These are phyloP conservation scores for Sebastes elongatus DNA, from an alignment of 2,797 vertebrate species.

Conservation along the genomic window DNA sequence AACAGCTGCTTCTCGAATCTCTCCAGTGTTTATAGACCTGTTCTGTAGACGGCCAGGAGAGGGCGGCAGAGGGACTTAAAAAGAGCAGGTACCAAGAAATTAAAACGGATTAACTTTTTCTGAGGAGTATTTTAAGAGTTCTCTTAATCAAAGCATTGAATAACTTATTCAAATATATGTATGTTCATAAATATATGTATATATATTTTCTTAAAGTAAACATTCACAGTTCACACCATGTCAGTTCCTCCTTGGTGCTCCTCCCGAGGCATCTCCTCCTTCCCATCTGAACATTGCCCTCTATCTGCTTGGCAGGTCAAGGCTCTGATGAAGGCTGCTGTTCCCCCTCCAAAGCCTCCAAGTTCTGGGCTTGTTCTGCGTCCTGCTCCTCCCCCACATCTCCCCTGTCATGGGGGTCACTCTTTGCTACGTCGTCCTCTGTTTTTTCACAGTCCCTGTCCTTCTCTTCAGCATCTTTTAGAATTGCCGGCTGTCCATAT, in stretches of 20 bases:
- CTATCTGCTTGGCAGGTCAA: not conserved
- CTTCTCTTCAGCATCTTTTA: conserved; percentile 36
- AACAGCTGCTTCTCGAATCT: conserved; percentile 41
- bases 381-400: conserved; percentile 29
- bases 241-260: conserved; percentile 8
- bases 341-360: conserved; percentile 41
- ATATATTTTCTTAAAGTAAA: conserved; percentile 17
- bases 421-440: conserved; percentile 33
- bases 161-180: conserved; percentile 40
- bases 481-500: not conserved
- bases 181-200: not conserved
- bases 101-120: not conserved
- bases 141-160: conserved; percentile 43
- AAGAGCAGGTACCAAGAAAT: conserved; percentile 20
- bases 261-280: conserved; percentile 28
- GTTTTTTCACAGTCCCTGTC: conserved; percentile 50
- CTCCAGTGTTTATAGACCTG: conserved; percentile 55
- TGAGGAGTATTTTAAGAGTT: conserved; percentile 13
- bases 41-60: conserved; percentile 49
- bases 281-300: conserved; percentile 3
- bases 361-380: conserved; percentile 17
- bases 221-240: conserved; percentile 43
- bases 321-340: conserved; percentile 10
- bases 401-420: not conserved
- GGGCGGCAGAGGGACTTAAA: conserved; percentile 34